Percentiles rank a stretch among this genome's conserved stretches.
These are phyloP conservation scores for Punctoribates punctum DNA, from an alignment of 2,888 invertebrate genomes.

Conservation along the genomic window DNA sequence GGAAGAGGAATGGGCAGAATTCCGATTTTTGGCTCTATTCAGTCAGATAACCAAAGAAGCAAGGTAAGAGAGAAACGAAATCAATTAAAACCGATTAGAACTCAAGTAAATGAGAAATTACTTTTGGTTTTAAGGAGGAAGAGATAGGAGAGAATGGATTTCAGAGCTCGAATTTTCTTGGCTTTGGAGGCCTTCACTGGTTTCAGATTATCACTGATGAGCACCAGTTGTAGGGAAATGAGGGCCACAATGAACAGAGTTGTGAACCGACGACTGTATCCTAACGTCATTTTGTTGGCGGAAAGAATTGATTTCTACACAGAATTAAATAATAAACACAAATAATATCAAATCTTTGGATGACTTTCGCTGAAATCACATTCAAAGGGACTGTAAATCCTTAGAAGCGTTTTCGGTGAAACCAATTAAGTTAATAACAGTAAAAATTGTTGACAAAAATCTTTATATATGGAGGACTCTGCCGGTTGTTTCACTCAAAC, in stretches of 20 bases:
- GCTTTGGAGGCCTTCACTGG: constrained; percentile 21
- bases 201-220: constrained; percentile 38
- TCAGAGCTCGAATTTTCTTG: background rate
- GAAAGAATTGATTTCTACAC: too few relatives aligned
- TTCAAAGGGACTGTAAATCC: too few relatives aligned
- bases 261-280: constrained; percentile 25
- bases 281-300: constrained; percentile 21
- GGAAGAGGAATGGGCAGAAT: constrained; percentile 41
- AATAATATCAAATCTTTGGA: too few relatives aligned
- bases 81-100: background rate
- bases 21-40: constrained; percentile 38
- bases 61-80: too few relatives aligned
- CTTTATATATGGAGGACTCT: too few relatives aligned
- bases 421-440: too few relatives aligned
- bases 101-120: background rate
- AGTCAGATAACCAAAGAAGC: background rate
- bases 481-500: too few relatives aligned
- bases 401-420: too few relatives aligned
- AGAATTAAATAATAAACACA: too few relatives aligned
- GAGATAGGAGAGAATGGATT: constrained; percentile 14
- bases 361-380: too few relatives aligned
- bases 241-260: constrained; percentile 37
- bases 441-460: too few relatives aligned
- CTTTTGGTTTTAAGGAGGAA: constrained; percentile 39
- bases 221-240: constrained; percentile 37